Evolutionary conservation across 1,140 invertebrate species (phyloP).

Genomic region (Probaryconus sp.): DNA sequence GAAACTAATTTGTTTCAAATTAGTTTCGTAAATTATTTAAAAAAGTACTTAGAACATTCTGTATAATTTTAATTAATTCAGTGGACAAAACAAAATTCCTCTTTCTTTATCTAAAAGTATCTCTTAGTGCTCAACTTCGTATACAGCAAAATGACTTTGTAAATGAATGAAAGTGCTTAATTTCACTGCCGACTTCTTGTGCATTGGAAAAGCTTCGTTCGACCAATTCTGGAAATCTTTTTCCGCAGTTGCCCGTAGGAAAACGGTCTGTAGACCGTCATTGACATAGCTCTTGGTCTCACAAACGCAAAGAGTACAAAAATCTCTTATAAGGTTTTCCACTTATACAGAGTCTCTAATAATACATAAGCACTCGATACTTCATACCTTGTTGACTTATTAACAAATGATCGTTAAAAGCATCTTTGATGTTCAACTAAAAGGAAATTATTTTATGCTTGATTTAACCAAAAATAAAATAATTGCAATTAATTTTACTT

Average conservation of each 20-base stretch:
- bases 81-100: too few species aligned
- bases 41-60: too few species aligned
- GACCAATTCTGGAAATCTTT: background rate
- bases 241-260: background rate
- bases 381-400: constrained; percentile 7
- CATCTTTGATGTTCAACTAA: constrained; percentile 1
- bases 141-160: too few species aligned
- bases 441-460: background rate
- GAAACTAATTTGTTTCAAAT: too few species aligned
- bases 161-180: background rate
- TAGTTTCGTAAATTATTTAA: too few species aligned
- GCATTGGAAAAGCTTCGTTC: background rate
- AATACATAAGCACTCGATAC: constrained; percentile 4
- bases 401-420: constrained; percentile 21
- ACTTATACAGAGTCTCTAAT: constrained; percentile 7
- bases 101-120: too few species aligned
- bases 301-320: constrained; percentile 4
- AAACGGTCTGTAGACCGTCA: background rate
- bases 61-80: too few species aligned
- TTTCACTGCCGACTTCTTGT: background rate
- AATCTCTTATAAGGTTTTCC: constrained; percentile 9
- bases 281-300: background rate
- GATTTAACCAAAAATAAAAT: constrained; percentile 12
- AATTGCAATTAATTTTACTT: too few species aligned
- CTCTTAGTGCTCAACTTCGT: too few species aligned